Base-by-base conservation (phyloP, 1,140 invertebrate species). In the Drosophila bocqueti region DNA sequence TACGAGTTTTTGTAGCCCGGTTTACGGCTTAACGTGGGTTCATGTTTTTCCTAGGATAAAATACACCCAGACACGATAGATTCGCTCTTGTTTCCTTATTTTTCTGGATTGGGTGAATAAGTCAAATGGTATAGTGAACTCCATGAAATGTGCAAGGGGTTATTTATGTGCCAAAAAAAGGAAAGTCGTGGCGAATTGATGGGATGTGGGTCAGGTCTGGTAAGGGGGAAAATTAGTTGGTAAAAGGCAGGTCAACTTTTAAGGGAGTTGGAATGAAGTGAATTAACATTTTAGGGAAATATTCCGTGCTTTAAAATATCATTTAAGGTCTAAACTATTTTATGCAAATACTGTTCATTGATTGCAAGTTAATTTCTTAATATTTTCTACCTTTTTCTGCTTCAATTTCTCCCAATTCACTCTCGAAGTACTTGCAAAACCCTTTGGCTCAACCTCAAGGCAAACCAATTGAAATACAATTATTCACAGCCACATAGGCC, bases 41-140 rank as follows among this genome's bases (percentile, higher is more conserved):
- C 69, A 72, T 72, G 67, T 50, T 73, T 59, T 34, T 50, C 38
- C 31, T 24, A 15, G 69, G 46, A 15, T 73, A 73, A 73, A 73
- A 72, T 60, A 26, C 69, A 31, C 3, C n/a, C 36, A 61, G 45
- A 73, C 69, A 73, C 69, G 69, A 72, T 72, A 73, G 54, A 43
- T 50, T 50, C 52, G 29, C 47, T 45, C 47, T 66, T 45, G 21
- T 21, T 18, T 43, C 31, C 16, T n/a, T 2, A 11, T 29, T 31
- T 15, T 49, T 8, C 4, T 4, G 29, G 52, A 55, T 29, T 34
- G 67, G 36, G 36, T 36, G 38, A 60, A 60, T 43, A 73, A 73
- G 69, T 73, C 69, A 73, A 73, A 73, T 73, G 69, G 57, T 50
- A 18, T 50, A 38, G 43, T 15, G 43, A 62, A 21, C 11, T 16